Conservation (phyloP, 2,797 vertebrate genomes). For the Lagorchestes hirsutus region DNA sequence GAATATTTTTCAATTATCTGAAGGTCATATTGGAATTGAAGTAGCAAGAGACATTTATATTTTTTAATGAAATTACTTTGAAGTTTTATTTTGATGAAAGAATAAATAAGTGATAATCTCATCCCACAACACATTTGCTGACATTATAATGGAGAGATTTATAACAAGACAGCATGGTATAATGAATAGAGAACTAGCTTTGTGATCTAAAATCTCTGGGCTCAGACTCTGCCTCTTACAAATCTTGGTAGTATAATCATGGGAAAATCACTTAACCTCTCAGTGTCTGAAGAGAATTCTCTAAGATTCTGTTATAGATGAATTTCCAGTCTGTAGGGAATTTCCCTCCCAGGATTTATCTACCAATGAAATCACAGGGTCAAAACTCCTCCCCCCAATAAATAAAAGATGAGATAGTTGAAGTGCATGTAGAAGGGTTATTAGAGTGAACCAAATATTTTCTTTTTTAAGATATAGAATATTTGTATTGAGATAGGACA, state of each 20-base stretch:
- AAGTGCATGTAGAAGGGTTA: neutral
- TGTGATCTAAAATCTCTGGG: neutral
- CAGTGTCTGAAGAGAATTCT: neutral
- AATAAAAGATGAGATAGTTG: neutral
- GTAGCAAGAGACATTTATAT: slow-evolving; percentile 57
- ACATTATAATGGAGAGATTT: neutral
- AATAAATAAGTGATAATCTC: slow-evolving; percentile 54
- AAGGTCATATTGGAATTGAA: slow-evolving; percentile 75
- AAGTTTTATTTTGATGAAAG: slow-evolving; percentile 67
- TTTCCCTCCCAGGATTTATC: neutral
- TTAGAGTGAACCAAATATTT: neutral
- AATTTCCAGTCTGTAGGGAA: neutral
- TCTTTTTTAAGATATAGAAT: slow-evolving; percentile 47
- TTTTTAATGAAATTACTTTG: slow-evolving; percentile 79
- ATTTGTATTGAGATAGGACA: slow-evolving; percentile 47
- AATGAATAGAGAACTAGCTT: neutral
- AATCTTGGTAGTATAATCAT: neutral
- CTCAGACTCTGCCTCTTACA: neutral
- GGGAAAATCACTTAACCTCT: neutral
- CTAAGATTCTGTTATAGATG: neutral
- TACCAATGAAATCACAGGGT: neutral
- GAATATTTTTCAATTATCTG: slow-evolving; percentile 63
- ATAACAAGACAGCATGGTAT: neutral
- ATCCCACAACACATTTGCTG: neutral
- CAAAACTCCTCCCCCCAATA: neutral